phyloP scores from a whole-genome alignment of 2,113 vertebrate species.

The Ahaetulla prasina region DNA sequence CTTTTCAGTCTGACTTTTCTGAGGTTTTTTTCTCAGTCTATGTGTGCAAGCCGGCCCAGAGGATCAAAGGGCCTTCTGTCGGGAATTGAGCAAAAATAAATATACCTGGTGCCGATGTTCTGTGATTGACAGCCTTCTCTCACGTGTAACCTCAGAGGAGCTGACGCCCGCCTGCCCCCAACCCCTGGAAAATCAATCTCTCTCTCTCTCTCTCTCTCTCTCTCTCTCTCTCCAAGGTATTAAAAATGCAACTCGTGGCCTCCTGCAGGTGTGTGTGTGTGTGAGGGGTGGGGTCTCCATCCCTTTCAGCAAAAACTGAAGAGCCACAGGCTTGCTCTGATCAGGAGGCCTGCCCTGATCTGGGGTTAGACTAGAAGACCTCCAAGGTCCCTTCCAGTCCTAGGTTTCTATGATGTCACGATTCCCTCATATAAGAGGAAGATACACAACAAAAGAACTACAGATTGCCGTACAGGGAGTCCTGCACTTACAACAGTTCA shows the following conservation, averaged over 20 bases:
- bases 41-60: background rate
- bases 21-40: background rate
- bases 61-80: background rate
- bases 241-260: background rate
- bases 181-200: too few species aligned
- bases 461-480: background rate
- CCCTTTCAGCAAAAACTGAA: accelerated
- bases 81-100: background rate
- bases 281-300: background rate
- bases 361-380: background rate
- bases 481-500: too few species aligned
- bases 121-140: background rate
- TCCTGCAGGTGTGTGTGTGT: background rate
- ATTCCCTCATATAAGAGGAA: background rate
- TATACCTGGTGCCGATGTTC: accelerated
- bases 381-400: background rate
- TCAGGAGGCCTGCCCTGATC: background rate
- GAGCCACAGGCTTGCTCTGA: background rate
- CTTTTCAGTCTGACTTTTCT: background rate
- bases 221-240: background rate
- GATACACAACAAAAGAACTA: background rate
- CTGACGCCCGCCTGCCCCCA: background rate
- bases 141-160: background rate
- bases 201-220: too few species aligned
- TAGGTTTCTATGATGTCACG: background rate